Percentiles rank a stretch among this genome's conserved stretches.
These are phyloP conservation scores for Scaeva pyrastri DNA, from an alignment of 2,888 invertebrate species.

Conservation along the genomic window DNA sequence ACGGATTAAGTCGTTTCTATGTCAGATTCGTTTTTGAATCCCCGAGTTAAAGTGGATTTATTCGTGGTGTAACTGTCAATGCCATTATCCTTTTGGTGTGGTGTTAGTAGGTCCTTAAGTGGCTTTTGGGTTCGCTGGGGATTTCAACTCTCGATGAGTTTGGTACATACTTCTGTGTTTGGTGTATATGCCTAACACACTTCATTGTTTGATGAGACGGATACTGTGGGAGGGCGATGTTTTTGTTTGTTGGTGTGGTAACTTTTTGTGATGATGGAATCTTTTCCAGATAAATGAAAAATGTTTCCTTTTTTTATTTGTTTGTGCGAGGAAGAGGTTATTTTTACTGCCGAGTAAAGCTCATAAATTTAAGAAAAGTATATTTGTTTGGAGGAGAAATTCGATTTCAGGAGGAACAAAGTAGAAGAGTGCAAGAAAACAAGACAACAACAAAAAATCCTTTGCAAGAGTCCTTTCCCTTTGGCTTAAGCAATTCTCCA, in stretches of 20 bases:
- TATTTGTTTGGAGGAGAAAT: neutral
- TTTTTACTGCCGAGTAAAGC: neutral
- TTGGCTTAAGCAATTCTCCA: no score
- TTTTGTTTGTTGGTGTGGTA: constrained; percentile 37
- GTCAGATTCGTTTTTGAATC: constrained; percentile 74
- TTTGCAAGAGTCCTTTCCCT: no score
- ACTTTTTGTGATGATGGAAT: constrained; percentile 25
- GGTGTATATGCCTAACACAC: constrained; percentile 44
- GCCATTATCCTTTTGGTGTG: constrained; percentile 74
- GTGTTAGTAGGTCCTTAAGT: constrained; percentile 75
- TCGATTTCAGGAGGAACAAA: neutral
- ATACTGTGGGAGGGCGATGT: constrained; percentile 53
- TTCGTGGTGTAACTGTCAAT: constrained; percentile 76
- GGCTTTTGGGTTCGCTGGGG: constrained; percentile 73
- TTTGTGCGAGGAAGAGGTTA: neutral
- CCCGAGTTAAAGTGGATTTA: constrained; percentile 75
- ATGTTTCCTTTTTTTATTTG: constrained; percentile 7
- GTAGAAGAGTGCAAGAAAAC: neutral
- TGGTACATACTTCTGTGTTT: constrained; percentile 52
- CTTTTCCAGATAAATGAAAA: constrained; percentile 29
- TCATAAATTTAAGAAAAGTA: constrained; percentile 11
- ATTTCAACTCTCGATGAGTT: constrained; percentile 64
- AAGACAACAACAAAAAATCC: neutral
- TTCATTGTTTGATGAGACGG: constrained; percentile 74
- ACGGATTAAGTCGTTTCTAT: constrained; percentile 70